Conservation (phyloP, 2,113 vertebrate genomes). For the Mus pahari region DNA sequence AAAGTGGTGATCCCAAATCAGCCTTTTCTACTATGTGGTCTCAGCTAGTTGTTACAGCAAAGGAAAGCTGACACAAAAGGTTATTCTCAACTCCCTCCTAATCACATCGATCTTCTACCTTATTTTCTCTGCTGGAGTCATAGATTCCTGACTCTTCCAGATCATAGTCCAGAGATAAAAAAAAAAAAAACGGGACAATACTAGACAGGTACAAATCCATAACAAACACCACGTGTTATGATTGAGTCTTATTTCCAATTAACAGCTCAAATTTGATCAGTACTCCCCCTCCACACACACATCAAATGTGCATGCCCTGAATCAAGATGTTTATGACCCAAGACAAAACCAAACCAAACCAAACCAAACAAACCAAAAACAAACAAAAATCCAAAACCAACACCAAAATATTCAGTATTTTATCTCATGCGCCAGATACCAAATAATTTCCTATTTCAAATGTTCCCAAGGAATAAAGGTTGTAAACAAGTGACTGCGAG, state of each 20-base stretch:
- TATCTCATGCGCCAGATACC: not conserved
- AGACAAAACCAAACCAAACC: not conserved
- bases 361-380: no score
- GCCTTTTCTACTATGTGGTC: not conserved
- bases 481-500: not conserved
- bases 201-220: not conserved
- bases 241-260: not conserved
- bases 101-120: not conserved
- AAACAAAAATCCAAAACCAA: no score
- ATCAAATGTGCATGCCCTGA: not conserved
- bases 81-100: not conserved
- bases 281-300: not conserved
- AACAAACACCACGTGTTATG: not conserved
- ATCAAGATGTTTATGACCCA: not conserved
- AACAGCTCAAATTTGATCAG: not conserved
- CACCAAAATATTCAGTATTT: not conserved
- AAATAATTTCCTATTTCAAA: not conserved
- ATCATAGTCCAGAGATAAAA: not conserved
- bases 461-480: not conserved
- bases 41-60: not conserved
- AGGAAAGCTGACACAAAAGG: not conserved
- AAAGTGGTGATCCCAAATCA: not conserved
- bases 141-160: not conserved
- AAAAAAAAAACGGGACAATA: not conserved
- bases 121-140: not conserved